Evolutionary conservation across 2,797 vertebrate genomes (phyloP).

Genomic region (Dromococcyx pavoninus): DNA sequence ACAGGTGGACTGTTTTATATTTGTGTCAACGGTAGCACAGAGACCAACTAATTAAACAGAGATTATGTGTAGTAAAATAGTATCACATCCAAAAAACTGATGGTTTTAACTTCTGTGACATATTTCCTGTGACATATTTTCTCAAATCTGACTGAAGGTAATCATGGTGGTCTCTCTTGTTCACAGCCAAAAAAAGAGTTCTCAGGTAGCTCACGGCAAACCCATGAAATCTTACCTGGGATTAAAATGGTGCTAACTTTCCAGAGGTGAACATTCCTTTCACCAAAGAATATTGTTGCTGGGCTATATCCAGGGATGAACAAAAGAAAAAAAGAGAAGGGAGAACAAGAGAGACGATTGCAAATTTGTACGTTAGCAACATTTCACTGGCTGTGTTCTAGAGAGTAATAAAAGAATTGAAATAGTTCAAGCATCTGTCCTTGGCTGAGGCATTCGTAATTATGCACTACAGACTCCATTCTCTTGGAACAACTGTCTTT

Average conservation of each 20-base stretch:
- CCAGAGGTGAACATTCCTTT: constrained; percentile 23
- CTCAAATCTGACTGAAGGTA: constrained; percentile 1
- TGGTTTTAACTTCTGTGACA: constrained; percentile 43
- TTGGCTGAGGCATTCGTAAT: constrained; percentile 11
- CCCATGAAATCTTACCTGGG: constrained; percentile 35
- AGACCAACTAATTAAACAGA: constrained; percentile 50
- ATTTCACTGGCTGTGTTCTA: constrained; percentile 16
- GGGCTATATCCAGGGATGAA: not conserved
- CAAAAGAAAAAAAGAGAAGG: not conserved
- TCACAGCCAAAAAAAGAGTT: not conserved
- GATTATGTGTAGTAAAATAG: constrained; percentile 2
- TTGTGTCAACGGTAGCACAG: constrained; percentile 31
- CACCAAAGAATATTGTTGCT: not conserved
- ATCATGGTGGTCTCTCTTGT: not conserved
- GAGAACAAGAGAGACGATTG: not conserved
- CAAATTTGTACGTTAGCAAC: not conserved
- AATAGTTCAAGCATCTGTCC: constrained; percentile 40
- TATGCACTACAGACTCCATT: constrained; percentile 26
- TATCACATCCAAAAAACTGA: not conserved
- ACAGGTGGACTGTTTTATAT: not conserved
- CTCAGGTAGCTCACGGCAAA: constrained; percentile 23
- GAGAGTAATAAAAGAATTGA: constrained; percentile 60
- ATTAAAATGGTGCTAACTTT: constrained; percentile 51
- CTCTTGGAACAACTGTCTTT: constrained; percentile 30
- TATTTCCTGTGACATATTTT: constrained; percentile 16